These are phyloP conservation scores for Corythucha ciliata DNA, from an alignment of 2,888 invertebrate species.

Conservation along the genomic window DNA sequence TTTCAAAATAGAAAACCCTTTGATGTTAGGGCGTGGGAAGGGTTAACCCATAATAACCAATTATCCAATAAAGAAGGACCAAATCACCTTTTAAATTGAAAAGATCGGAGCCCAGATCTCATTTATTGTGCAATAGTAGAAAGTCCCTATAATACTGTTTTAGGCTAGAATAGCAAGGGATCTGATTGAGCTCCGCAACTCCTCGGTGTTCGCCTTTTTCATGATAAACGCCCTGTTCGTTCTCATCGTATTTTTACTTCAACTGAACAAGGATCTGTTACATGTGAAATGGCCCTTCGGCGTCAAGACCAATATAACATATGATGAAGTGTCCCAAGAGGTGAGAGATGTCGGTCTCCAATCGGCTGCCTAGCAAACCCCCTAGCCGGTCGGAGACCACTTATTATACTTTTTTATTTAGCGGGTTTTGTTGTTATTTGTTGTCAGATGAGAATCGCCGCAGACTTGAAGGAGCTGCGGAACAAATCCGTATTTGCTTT, in stretches of 20 bases:
- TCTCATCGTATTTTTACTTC: conserved; percentile 94
- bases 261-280: conserved; percentile 93
- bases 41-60: too few species aligned
- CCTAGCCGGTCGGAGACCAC: conserved; percentile 13
- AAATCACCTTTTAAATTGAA: too few species aligned
- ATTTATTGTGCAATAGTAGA: too few species aligned
- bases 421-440: conserved; percentile 38
- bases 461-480: conserved; percentile 85
- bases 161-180: conserved; percentile 84
- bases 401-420: conserved; percentile 11
- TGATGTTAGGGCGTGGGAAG: too few species aligned
- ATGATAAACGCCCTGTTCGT: conserved; percentile 99
- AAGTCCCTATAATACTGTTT: too few species aligned
- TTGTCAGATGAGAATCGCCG: conserved; percentile 76
- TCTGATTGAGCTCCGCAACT: conserved; percentile 88
- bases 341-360: conserved; percentile 49
- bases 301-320: conserved; percentile 86
- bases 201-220: conserved; percentile 92
- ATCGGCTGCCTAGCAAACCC: conserved; percentile 12
- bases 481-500: conserved; percentile 97
- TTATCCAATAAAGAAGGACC: too few species aligned
- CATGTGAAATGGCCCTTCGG: conserved; percentile 95
- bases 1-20: too few species aligned
- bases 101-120: too few species aligned
- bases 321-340: conserved; percentile 82